Base-by-base conservation (phyloP, 1,140 invertebrate species). In the Drosophila bifasciata region DNA sequence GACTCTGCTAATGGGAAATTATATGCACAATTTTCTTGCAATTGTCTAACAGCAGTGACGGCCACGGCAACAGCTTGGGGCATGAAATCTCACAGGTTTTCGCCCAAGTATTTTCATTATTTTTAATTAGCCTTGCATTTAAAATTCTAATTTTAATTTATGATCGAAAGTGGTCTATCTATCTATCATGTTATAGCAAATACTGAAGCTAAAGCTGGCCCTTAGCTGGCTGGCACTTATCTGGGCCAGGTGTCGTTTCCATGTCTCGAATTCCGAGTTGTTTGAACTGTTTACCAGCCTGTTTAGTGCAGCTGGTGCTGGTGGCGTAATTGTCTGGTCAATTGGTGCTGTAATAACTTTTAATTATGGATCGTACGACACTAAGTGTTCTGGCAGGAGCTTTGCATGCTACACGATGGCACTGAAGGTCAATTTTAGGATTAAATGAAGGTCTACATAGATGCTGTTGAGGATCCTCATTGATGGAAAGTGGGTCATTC, bases 141-240 rank as follows among this genome's bases (percentile, higher is more conserved):
- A 83, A 83, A 88, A 86, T 86, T 88, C 78, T 86, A 86, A 86
- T 83, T 69, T 68, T 78, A 78, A 88, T 88, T 88, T 88, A 86
- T 88, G 78, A 78, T 86, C 76, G 81, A 86, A 88, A 88, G 81
- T 78, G 63, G 81, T 79, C 49, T 58, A 50, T 43, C 49, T 58
- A 50, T 43, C 62, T 69, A 59, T 64, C 40, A 36, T 13, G 11
- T 11, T 13, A 36, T 36, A 5, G 32, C 19, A 21, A 21, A 21
- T 21, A 21, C 23, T 17, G 28, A 43, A 17, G 44, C 28, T 23
- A 49, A 43, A 28, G 9, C 16, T 32, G 63, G 58, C 70, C 71
- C 66, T 72, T 74, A 69, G 61, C 52, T 57, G 50, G 46, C 11
- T 44, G 23, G 70, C 64, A 81, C 75, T 79, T 79, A 59, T 61